Percentiles rank a stretch among this genome's conserved stretches.
Conservation (phyloP, 37 sponge, comb jelly and placozoan genomes). For the Beroe forskalii region DNA sequence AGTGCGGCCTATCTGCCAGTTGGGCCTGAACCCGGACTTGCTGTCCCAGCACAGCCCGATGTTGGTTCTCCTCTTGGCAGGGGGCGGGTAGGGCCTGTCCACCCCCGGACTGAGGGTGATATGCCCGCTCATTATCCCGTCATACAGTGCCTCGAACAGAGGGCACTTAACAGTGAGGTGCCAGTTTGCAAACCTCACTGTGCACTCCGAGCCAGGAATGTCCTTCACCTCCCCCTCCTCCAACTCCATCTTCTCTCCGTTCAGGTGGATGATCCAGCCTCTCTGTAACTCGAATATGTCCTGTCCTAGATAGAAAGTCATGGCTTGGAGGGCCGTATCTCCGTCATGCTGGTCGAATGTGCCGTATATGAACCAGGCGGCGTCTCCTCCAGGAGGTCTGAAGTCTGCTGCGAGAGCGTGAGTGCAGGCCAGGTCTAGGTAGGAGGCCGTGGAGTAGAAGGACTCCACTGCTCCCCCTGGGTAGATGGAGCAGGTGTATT, state of each 20-base stretch:
- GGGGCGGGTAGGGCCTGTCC: not conserved
- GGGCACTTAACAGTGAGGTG: not conserved
- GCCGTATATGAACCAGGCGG: slow-evolving; percentile 47
- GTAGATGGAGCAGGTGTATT: not conserved
- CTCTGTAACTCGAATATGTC: slow-evolving; percentile 19
- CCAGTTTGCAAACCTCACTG: not conserved
- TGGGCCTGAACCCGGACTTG: slow-evolving; percentile 12
- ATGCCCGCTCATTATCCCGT: slow-evolving; percentile 47
- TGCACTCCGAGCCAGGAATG: not conserved
- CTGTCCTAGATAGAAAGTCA: slow-evolving; percentile 20
- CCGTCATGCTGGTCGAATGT: slow-evolving; percentile 21
- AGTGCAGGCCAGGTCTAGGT: not conserved
- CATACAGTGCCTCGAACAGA: not conserved
- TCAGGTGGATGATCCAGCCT: slow-evolving; percentile 16
- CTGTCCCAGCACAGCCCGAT: slow-evolving; percentile 51
- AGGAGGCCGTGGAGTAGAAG: not conserved
- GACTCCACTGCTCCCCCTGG: slow-evolving; percentile 12
- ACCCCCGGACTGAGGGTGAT: not conserved
- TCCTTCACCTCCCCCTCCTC: not conserved
- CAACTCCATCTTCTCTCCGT: not conserved
- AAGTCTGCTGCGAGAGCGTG: slow-evolving; percentile 49
- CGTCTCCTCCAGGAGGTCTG: not conserved
- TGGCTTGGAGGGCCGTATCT: not conserved
- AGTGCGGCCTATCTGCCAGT: slow-evolving; percentile 9
- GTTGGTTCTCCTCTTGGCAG: not conserved